phyloP scores from a whole-genome alignment of 2,113 vertebrate species.

The Paradisaea rubra region DNA sequence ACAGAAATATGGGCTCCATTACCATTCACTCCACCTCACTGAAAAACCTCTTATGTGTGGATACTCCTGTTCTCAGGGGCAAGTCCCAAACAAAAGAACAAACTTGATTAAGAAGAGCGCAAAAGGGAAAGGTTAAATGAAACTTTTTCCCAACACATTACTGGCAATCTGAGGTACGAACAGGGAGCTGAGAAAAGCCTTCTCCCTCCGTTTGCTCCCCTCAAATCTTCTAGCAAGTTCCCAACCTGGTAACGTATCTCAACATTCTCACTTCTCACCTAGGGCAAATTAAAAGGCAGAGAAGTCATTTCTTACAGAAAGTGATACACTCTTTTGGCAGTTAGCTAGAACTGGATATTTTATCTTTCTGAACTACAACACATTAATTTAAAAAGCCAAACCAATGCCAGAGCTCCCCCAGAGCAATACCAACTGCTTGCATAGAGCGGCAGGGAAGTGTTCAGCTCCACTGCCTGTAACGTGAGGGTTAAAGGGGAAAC shows the following conservation, averaged over 20 bases:
- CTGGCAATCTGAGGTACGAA: neutral
- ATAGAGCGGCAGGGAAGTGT: neutral
- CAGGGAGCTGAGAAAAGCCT: neutral
- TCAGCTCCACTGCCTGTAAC: fast-evolving
- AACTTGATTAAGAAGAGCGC: neutral
- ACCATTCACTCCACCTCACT: neutral
- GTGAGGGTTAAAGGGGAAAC: neutral
- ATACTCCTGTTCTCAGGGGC: neutral
- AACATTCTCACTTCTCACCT: neutral
- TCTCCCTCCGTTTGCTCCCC: neutral
- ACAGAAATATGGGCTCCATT: neutral
- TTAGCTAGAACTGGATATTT: neutral
- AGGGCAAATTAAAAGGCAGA: neutral
- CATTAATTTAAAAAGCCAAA: neutral
- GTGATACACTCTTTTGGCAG: neutral
- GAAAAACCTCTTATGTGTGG: neutral
- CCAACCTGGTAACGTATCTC: fast-evolving
- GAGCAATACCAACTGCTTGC: neutral
- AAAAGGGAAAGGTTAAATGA: neutral
- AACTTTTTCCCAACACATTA: neutral
- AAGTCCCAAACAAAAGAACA: neutral
- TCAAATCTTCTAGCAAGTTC: neutral
- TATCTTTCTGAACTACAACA: neutral
- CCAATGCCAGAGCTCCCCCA: neutral
- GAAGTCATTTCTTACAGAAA: neutral